A percentile compares a stretch with the other conserved stretches of the same genome.
Evolutionary conservation across 2,113 vertebrate species (phyloP).

Genomic region (Uropsilus gracilis): DNA sequence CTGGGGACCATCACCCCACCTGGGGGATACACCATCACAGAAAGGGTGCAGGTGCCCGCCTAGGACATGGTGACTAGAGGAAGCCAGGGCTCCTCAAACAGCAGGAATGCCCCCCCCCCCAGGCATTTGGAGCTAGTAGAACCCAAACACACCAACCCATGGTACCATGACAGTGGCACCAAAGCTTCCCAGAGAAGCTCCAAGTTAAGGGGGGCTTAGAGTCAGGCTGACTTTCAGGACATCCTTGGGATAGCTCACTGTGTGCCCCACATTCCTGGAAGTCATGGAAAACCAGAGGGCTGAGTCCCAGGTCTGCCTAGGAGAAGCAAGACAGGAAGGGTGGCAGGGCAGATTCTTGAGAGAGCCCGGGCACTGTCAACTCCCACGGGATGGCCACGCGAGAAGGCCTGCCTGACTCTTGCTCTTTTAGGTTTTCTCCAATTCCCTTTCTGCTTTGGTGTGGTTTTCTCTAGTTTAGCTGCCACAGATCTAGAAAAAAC

Average conservation of each 20-base stretch:
- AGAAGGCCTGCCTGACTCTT: not conserved
- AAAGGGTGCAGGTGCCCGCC: not conserved
- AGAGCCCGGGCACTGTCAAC: rapidly evolving
- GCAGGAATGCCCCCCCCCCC: not conserved
- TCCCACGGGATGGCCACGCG: not conserved
- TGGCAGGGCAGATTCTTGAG: rapidly evolving
- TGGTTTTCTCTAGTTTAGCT: not conserved
- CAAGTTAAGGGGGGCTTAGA: not conserved
- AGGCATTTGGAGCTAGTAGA: too few relatives aligned
- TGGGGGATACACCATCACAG: too few relatives aligned
- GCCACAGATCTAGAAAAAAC: too few relatives aligned
- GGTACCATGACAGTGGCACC: not conserved
- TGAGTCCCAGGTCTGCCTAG: not conserved
- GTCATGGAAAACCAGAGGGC: too few relatives aligned
- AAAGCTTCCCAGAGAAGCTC: not conserved
- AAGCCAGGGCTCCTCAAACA: not conserved
- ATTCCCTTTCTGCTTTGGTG: not conserved
- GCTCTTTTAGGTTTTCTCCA: not conserved
- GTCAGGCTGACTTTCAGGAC: not conserved
- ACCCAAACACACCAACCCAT: not conserved
- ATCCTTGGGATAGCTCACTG: not conserved
- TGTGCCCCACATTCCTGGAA: not conserved
- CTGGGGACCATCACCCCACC: not conserved
- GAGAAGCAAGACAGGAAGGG: rapidly evolving
- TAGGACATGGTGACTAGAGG: not conserved